These are phyloP conservation scores for Sprattus sprattus DNA, from an alignment of 2,113 vertebrate genomes.

Conservation along the genomic window DNA sequence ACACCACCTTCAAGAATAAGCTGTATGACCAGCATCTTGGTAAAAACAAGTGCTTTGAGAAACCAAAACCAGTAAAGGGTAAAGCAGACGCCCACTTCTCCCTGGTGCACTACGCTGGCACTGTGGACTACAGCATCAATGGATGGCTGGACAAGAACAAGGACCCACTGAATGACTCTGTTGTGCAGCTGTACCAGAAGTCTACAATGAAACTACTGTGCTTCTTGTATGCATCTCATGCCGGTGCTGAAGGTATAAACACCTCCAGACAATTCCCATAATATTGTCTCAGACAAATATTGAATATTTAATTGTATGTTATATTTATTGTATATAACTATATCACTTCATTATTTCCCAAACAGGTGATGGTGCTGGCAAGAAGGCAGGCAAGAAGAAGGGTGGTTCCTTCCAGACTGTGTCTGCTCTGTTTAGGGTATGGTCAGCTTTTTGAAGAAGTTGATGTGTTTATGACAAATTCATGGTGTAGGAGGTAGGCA, in stretches of 20 bases:
- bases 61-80: slow-evolving; percentile 67
- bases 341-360: not conserved
- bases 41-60: slow-evolving; percentile 55
- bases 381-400: slow-evolving; percentile 77
- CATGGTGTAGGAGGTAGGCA: too few relatives aligned
- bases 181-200: slow-evolving; percentile 72
- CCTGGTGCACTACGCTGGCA: slow-evolving; percentile 70
- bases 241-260: slow-evolving; percentile 54
- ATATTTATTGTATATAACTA: not conserved
- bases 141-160: slow-evolving; percentile 75
- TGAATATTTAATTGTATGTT: not conserved
- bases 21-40: slow-evolving; percentile 41
- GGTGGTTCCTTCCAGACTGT: slow-evolving; percentile 87
- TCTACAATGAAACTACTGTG: slow-evolving; percentile 63
- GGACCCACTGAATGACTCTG: slow-evolving; percentile 72
- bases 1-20: slow-evolving; percentile 48
- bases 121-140: slow-evolving; percentile 67
- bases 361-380: slow-evolving; percentile 61
- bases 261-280: too few relatives aligned
- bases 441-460: slow-evolving; percentile 35
- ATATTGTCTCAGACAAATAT: too few relatives aligned
- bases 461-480: too few relatives aligned
- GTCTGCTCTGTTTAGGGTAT: slow-evolving; percentile 83
- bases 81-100: slow-evolving; percentile 70
- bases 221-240: slow-evolving; percentile 58